These are phyloP conservation scores for Thereuonema tuberculata DNA, from an alignment of 1,140 invertebrate genomes.

Conservation along the genomic window DNA sequence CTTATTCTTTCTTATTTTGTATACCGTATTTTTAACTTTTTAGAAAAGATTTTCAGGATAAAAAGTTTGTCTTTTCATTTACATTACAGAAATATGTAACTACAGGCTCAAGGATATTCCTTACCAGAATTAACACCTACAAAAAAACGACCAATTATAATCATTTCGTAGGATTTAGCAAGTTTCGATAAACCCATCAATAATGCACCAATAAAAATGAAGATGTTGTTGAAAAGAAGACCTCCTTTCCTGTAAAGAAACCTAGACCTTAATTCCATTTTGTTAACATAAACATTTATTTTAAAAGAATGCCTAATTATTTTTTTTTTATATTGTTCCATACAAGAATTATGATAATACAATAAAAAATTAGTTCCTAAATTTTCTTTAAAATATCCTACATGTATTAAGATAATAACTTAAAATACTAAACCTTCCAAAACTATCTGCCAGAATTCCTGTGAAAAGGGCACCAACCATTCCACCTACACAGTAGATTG, in stretches of 20 bases:
- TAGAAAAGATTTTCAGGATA: too few relatives aligned
- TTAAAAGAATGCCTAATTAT: too few relatives aligned
- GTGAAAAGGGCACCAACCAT: slow-evolving; percentile 78
- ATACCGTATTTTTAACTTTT: too few relatives aligned
- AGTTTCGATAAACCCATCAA: slow-evolving; percentile 44
- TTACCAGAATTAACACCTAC: slow-evolving; percentile 67
- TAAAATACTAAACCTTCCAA: slow-evolving; percentile 42
- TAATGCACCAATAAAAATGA: slow-evolving; percentile 51
- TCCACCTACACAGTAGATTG: slow-evolving; percentile 78
- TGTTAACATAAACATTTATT: background rate
- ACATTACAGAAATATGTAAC: too few relatives aligned
- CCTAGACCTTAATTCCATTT: too few relatives aligned
- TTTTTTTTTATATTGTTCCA: too few relatives aligned
- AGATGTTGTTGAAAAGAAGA: slow-evolving; percentile 62
- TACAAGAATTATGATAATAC: too few relatives aligned
- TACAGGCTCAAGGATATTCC: too few relatives aligned
- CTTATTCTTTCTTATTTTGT: too few relatives aligned
- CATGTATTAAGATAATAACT: background rate
- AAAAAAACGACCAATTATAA: slow-evolving; percentile 61
- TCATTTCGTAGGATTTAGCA: slow-evolving; percentile 51
- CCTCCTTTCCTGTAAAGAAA: slow-evolving; percentile 55
- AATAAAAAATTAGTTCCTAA: too few relatives aligned
- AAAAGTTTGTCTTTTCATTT: too few relatives aligned
- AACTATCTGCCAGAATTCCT: slow-evolving; percentile 54
- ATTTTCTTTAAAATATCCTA: background rate